A percentile compares a stretch with the other conserved stretches of the same genome.
Conservation (phyloP, 2,113 vertebrate species). For the Nansenia antarctica region DNA sequence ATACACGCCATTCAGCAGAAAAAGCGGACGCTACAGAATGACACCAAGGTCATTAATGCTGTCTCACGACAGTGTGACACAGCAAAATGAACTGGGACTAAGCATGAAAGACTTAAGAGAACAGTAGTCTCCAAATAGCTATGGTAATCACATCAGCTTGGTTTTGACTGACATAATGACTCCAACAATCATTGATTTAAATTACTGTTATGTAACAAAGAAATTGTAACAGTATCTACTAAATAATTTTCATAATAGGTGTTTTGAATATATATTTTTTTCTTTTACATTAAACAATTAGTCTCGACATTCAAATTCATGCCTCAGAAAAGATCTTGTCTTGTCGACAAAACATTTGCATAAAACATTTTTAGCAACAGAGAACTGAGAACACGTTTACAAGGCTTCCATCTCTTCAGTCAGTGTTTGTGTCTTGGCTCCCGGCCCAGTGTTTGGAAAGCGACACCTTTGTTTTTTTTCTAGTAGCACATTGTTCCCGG, state of each 20-base stretch:
- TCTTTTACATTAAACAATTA: background rate
- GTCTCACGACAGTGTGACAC: background rate
- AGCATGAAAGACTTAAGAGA: background rate
- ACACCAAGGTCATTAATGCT: background rate
- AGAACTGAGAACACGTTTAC: background rate
- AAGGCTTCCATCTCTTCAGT: background rate
- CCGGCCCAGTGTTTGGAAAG: background rate
- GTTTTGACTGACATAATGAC: background rate
- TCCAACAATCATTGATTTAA: background rate
- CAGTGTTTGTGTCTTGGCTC: slow-evolving; percentile 2
- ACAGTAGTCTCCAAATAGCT: background rate
- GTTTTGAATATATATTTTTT: background rate
- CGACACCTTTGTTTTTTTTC: background rate
- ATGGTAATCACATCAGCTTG: background rate
- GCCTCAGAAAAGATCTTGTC: background rate
- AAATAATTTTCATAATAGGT: background rate
- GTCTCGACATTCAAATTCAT: background rate
- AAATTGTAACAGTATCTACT: background rate
- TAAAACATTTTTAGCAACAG: background rate
- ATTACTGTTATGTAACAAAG: background rate
- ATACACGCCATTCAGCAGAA: background rate
- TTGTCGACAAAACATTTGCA: background rate
- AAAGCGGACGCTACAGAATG: background rate
- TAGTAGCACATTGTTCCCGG: background rate
- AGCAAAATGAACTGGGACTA: background rate